Conservation (phyloP, 1,140 invertebrate species). For the Sipha flava region DNA sequence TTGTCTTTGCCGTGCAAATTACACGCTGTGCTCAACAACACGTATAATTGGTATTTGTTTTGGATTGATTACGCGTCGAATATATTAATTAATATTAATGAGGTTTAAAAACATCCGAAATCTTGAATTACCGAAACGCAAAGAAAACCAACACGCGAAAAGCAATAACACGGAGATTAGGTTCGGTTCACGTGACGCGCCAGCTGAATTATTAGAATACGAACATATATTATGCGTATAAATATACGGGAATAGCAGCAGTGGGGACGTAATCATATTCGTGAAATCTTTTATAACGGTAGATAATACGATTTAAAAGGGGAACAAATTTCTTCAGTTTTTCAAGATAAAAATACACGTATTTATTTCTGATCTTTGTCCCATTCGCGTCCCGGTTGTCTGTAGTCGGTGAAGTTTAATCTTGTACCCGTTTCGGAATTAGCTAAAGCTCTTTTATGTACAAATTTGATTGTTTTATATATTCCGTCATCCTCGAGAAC, state of each 20-base stretch:
- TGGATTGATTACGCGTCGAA: not conserved
- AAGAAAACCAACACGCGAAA: not conserved
- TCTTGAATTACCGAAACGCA: not conserved
- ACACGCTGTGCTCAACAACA: no score
- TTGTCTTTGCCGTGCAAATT: no score
- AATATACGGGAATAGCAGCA: no score
- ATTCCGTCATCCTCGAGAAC: not conserved
- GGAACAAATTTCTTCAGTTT: not conserved
- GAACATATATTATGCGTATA: no score
- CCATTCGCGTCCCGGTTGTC: not conserved
- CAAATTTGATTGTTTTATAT: slow-evolving; percentile 16
- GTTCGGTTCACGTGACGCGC: not conserved
- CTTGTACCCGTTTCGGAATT: slow-evolving; percentile 4
- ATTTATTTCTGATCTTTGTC: not conserved
- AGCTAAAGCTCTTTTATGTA: slow-evolving; percentile 20
- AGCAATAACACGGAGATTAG: not conserved
- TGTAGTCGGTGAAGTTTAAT: slow-evolving; percentile 9
- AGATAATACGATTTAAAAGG: not conserved
- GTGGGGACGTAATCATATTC: not conserved
- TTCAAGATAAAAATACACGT: not conserved
- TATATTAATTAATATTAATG: not conserved
- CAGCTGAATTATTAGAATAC: not conserved
- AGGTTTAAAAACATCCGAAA: not conserved
- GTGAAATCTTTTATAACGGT: not conserved
- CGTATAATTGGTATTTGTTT: no score